Conservation (phyloP, 1,140 invertebrate species). For the Drusus annulatus region DNA sequence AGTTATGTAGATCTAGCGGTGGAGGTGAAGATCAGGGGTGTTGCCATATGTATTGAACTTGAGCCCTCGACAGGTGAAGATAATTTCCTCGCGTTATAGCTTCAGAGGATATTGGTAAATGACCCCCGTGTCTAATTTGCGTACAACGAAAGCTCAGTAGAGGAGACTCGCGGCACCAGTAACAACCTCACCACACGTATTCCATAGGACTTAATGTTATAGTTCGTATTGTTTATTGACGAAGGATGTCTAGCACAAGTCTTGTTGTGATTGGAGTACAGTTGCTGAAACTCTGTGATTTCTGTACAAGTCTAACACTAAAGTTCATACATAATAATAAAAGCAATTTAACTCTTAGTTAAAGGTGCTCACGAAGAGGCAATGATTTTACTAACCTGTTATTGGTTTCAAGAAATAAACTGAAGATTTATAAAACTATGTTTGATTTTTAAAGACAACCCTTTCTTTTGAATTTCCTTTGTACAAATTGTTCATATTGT, state of each 20-base stretch:
- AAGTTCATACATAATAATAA: not conserved
- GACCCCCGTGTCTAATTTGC: not conserved
- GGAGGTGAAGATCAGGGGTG: no score
- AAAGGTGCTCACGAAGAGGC: not conserved
- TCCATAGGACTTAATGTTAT: conserved; percentile 33
- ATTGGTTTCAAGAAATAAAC: conserved; percentile 3
- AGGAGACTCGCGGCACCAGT: not conserved
- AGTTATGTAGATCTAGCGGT: no score
- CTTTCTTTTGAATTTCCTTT: no score
- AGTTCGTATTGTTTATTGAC: not conserved
- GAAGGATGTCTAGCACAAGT: not conserved
- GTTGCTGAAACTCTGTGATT: conserved; percentile 27
- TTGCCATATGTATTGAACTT: no score
- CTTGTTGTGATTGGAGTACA: conserved; percentile 1
- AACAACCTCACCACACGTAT: conserved; percentile 18
- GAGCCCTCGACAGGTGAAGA: no score
- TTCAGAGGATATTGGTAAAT: no score
- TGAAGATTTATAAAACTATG: conserved; percentile 28
- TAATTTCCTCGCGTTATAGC: no score
- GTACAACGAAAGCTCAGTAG: not conserved
- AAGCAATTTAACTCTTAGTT: not conserved
- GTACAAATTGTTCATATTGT: no score
- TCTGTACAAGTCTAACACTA: conserved; percentile 25
- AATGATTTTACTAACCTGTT: not conserved
- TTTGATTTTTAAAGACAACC: not conserved